These are phyloP conservation scores for Pteromalus puparum DNA, from an alignment of 1,140 invertebrate species.

Conservation along the genomic window DNA sequence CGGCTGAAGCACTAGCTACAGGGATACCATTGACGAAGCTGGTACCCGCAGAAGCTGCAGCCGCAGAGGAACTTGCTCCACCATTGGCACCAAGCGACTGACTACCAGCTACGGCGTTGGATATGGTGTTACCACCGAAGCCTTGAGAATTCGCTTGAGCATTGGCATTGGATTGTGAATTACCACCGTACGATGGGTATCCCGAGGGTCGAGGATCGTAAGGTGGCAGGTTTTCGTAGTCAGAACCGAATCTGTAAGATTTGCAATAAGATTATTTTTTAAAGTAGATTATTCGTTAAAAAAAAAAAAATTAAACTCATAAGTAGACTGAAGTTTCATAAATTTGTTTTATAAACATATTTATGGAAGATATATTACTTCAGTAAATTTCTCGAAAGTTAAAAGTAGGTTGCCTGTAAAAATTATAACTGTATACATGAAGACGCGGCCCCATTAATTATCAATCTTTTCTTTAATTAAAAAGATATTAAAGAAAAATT, in stretches of 20 bases:
- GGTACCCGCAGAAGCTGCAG: constrained; percentile 41
- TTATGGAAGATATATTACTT: no score
- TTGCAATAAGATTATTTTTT: no score
- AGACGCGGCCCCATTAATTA: no score
- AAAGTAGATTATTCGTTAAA: no score
- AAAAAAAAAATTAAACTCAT: no score
- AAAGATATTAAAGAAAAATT: no score
- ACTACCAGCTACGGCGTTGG: constrained; percentile 22
- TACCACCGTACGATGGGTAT: background rate
- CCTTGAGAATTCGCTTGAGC: constrained; percentile 37
- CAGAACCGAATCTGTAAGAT: background rate
- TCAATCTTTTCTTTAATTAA: no score
- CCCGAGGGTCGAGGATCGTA: background rate
- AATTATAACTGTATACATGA: no score
- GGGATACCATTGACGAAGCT: constrained; percentile 28
- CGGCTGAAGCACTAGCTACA: constrained; percentile 26
- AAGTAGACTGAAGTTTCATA: no score
- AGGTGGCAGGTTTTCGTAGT: constrained; percentile 10
- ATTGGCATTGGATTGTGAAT: constrained; percentile 3
- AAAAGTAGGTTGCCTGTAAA: no score
- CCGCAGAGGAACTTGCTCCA: constrained; percentile 19
- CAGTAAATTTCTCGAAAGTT: no score
- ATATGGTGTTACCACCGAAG: background rate
- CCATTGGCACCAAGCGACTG: background rate
- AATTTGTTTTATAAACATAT: no score